Conservation (phyloP, 2,797 vertebrate genomes). For the Numenius phaeopus region DNA sequence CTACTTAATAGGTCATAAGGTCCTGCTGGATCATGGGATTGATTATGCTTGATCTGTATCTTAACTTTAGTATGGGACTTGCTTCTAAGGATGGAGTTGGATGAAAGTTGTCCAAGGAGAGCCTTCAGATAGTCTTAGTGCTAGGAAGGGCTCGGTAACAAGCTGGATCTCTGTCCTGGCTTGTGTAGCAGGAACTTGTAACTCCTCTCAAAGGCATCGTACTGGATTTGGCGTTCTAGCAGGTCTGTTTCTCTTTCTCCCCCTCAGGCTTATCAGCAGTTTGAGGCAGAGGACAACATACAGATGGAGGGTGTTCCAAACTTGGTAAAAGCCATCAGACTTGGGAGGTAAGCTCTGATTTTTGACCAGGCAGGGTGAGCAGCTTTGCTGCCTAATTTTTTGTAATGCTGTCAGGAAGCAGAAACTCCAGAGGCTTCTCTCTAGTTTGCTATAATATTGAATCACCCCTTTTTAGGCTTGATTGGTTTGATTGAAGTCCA, state of each 20-base stretch:
- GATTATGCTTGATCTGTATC: background rate
- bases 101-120: conserved; percentile 35
- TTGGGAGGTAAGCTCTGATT: conserved; percentile 83
- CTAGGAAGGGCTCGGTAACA: background rate
- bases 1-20: background rate
- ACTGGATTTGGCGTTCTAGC: conserved; percentile 76
- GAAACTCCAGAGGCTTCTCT: conserved; percentile 27
- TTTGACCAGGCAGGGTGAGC: conserved; percentile 70
- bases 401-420: background rate
- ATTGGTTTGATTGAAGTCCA: background rate
- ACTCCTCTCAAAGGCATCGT: conserved; percentile 68
- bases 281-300: conserved; percentile 83
- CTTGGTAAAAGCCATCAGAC: conserved; percentile 82
- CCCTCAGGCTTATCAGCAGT: conserved; percentile 83
- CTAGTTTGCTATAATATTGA: background rate
- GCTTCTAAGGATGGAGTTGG: background rate
- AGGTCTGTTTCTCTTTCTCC: conserved; percentile 84
- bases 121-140: conserved; percentile 20
- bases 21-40: background rate
- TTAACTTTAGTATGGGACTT: conserved; percentile 16
- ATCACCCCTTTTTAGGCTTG: background rate
- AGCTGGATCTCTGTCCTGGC: conserved; percentile 54
- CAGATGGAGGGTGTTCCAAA: conserved; percentile 83
- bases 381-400: conserved; percentile 65
- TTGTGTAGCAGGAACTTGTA: conserved; percentile 40